These are phyloP conservation scores for Drosophila bipectinata DNA, from an alignment of 1,140 invertebrate genomes.

Conservation along the genomic window DNA sequence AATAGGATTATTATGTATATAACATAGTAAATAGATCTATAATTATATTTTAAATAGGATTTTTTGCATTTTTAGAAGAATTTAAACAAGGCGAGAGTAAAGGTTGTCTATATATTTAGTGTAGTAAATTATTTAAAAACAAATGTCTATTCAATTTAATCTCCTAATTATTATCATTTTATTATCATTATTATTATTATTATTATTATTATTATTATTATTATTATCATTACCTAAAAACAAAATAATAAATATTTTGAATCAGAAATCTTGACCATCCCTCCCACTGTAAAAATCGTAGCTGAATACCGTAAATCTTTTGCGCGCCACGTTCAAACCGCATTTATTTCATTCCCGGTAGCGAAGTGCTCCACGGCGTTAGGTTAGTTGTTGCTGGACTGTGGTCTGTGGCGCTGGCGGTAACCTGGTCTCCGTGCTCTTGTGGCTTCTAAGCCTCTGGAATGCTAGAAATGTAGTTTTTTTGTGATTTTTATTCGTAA, in stretches of 20 bases:
- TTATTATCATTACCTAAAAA: no score
- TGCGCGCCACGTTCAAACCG: conserved; percentile 60
- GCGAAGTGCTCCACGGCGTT: conserved; percentile 16
- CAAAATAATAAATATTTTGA: background rate
- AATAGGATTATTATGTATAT: no score
- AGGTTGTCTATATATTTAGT: no score
- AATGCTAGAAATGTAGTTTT: conserved; percentile 49
- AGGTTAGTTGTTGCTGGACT: conserved; percentile 32
- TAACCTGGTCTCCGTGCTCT: conserved; percentile 21
- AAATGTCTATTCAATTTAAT: no score
- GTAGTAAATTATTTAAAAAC: no score
- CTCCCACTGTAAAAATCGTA: conserved; percentile 31
- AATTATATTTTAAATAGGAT: no score
- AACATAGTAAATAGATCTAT: no score
- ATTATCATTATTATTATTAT: no score
- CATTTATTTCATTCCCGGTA: conserved; percentile 23
- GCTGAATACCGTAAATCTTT: conserved; percentile 75
- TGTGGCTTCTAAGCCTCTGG: conserved; percentile 44
- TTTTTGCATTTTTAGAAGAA: no score
- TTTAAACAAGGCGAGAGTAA: no score
- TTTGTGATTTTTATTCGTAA: background rate
- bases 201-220: no score
- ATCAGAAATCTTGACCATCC: background rate
- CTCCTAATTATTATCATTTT: no score
- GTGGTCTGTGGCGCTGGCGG: conserved; percentile 18